phyloP scores from a whole-genome alignment of 2,888 invertebrate species.

The Aphodius sticticus region DNA sequence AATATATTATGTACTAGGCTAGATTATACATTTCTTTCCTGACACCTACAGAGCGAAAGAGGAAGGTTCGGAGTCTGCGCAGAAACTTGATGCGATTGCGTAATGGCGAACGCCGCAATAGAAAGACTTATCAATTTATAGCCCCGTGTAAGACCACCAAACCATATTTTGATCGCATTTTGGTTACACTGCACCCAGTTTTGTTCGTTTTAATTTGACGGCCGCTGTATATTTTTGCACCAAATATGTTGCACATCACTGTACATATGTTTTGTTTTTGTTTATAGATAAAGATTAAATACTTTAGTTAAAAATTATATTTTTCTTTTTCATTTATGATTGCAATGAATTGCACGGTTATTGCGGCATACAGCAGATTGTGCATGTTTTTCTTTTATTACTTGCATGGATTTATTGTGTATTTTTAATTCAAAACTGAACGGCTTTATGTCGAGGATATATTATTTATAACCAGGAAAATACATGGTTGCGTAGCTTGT shows the following conservation, averaged over 20 bases:
- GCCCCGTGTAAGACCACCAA: constrained; percentile 15
- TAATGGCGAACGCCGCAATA: constrained; percentile 56
- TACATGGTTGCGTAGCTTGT: no score
- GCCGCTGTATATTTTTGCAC: constrained; percentile 8
- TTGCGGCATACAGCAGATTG: no score
- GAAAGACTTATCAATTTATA: constrained; percentile 54
- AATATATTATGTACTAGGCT: background rate
- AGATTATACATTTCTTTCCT: background rate
- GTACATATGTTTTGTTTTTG: background rate
- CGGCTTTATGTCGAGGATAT: no score
- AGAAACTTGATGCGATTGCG: constrained; percentile 56
- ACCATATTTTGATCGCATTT: constrained; percentile 18
- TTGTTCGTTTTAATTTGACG: constrained; percentile 25
- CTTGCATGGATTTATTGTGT: no score
- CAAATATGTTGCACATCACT: background rate
- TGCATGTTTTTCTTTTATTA: no score
- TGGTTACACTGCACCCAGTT: constrained; percentile 43
- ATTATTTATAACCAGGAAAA: no score
- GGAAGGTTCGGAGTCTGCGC: constrained; percentile 44
- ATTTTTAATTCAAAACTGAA: no score
- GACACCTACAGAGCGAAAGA: constrained; percentile 31
- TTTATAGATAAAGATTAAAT: background rate
- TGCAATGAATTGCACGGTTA: no score
- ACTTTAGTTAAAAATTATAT: no score
- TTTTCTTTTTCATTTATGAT: no score